These are phyloP conservation scores for Danio aesculapii DNA, from an alignment of 2,797 vertebrate species.

Conservation along the genomic window DNA sequence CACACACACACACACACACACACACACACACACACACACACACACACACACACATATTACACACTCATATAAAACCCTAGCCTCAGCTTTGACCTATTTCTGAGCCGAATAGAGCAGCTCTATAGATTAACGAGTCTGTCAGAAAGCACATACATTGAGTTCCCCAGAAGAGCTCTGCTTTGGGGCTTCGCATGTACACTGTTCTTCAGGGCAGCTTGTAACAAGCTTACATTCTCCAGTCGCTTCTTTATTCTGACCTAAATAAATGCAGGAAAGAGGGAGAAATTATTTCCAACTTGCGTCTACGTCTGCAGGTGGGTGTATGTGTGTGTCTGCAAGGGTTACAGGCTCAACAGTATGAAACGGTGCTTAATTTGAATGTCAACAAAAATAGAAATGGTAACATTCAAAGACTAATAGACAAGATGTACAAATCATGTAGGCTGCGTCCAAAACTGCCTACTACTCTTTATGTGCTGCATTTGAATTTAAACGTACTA, in stretches of 20 bases:
- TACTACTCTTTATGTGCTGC: too few relatives aligned
- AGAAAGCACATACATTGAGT: slow-evolving; percentile 36
- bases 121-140: slow-evolving; percentile 47
- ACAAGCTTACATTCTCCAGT: slow-evolving; percentile 6
- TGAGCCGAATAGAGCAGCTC: slow-evolving; percentile 3
- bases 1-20: slow-evolving; percentile 31
- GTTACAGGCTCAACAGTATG: slow-evolving; percentile 6
- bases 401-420: background rate
- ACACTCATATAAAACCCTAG: slow-evolving; percentile 18
- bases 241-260: slow-evolving; percentile 29
- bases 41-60: slow-evolving; percentile 17
- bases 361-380: background rate
- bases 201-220: slow-evolving; percentile 9
- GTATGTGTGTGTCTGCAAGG: slow-evolving; percentile 2
- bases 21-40: slow-evolving; percentile 32
- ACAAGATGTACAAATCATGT: too few relatives aligned
- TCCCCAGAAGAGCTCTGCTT: slow-evolving; percentile 3
- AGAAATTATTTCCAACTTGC: background rate
- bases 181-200: slow-evolving; percentile 29
- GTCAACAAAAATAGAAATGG: background rate
- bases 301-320: background rate
- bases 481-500: too few relatives aligned
- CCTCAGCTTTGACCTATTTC: slow-evolving; percentile 37
- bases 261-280: slow-evolving; percentile 20
- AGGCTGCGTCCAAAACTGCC: too few relatives aligned